These are phyloP conservation scores for Mormoops blainvillei DNA, from an alignment of 2,113 vertebrate species.

Conservation along the genomic window DNA sequence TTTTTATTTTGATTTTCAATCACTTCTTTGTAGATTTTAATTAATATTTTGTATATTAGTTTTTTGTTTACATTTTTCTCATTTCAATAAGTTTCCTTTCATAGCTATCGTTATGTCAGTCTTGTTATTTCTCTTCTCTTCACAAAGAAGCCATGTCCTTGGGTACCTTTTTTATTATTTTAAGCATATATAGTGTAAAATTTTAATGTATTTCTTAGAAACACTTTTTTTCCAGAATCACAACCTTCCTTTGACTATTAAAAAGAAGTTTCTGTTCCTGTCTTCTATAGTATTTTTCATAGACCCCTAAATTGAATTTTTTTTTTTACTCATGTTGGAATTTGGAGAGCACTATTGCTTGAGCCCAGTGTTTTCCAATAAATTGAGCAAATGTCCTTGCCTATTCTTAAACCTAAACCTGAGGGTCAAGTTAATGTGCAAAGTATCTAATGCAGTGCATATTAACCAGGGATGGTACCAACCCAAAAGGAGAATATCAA, in stretches of 20 bases:
- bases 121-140: conserved; percentile 1
- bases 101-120: neutral
- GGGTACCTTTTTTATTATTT: neutral
- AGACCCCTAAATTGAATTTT: neutral
- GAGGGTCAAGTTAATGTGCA: neutral
- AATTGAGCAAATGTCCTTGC: too few relatives aligned
- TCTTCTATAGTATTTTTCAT: neutral
- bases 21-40: neutral
- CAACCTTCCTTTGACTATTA: conserved; percentile 22
- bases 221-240: neutral
- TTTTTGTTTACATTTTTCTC: neutral
- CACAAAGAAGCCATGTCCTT: conserved; percentile 11
- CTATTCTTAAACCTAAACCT: neutral
- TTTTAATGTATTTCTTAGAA: conserved; percentile 10
- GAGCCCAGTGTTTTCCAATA: neutral
- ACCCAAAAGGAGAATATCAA: neutral
- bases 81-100: neutral
- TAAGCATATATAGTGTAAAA: neutral
- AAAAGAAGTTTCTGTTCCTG: neutral
- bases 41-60: neutral
- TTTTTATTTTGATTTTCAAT: neutral
- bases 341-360: neutral
- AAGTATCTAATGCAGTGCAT: neutral
- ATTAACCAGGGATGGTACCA: neutral
- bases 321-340: neutral